Evolutionary conservation across 2,113 vertebrate species (phyloP), one percentile per base, ranked within the genome.

Genomic region (Turdus rufiventris): DNA sequence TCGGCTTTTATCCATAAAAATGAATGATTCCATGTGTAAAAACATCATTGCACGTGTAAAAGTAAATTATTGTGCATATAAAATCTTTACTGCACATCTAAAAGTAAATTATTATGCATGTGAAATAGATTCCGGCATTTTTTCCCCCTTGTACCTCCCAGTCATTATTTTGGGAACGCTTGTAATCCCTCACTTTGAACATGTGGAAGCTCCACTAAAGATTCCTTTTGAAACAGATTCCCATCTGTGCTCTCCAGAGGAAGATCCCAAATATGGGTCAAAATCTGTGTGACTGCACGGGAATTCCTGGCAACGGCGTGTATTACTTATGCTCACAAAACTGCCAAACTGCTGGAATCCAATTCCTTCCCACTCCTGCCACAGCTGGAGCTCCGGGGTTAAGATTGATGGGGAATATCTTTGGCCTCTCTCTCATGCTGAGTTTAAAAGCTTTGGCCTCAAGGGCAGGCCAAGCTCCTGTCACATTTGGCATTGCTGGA

Each of bases 31-130:
- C 47, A 4, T 1, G 28, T 80, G 88, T 96, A 96, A 95, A 96
- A 93, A 89, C 89, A 91, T 96, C 93, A 96, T 93, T 90, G 89
- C 89, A 79, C 61, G 1, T 89, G 91, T 97, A 96, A 97, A 96
- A 92, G 94, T 96, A 97, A 97, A 96, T 97, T 96, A 97, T 54
- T 86, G 85, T 82, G 73, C 85, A n/a, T 94, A 94, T 97, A 97
- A 97, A 97, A 96, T 72, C 94, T 97, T 97, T 95, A 97, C 93
- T 95, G 96, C 93, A 70, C 82, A 96, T 82, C 91, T 97, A 95
- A 97, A 97, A 97, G 88, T 95, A 97, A 97, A 97, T 96, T 96
- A 97, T 73, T 95, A 79, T 85, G 80, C 80, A 63, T 47, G 88
- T 80, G 96, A 94, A 86, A 96, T 94, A 90, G 92, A 96, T 91